These are phyloP conservation scores for Uromys caudimaculatus DNA, from an alignment of 2,797 vertebrate genomes.

Conservation along the genomic window DNA sequence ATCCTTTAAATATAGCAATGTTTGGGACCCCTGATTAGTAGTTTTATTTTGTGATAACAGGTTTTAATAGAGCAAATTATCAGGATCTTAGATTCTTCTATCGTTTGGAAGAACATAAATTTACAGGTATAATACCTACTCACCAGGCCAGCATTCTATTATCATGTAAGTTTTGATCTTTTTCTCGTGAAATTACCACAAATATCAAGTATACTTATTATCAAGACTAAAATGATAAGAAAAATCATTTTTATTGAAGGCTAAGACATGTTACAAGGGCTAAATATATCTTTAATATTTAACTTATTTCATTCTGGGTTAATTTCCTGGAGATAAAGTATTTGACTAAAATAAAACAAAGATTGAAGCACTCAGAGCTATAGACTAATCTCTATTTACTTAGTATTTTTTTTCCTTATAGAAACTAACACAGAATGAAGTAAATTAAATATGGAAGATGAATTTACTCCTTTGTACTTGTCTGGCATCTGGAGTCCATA, in stretches of 20 bases:
- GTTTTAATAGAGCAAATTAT: slow-evolving; percentile 37
- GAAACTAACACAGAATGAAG: not conserved
- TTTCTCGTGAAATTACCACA: not conserved
- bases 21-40: slow-evolving; percentile 2
- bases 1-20: slow-evolving; percentile 9
- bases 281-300: slow-evolving; percentile 9
- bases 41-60: slow-evolving; percentile 28
- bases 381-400: not conserved
- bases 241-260: slow-evolving; percentile 28
- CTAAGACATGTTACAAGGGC: slow-evolving; percentile 10
- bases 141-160: not conserved
- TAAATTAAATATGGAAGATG: not conserved
- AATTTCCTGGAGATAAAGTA: not conserved
- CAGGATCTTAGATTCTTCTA: not conserved
- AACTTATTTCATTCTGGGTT: not conserved
- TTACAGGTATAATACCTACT: not conserved
- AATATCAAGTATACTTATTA: slow-evolving; percentile 27
- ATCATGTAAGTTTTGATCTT: not conserved
- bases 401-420: not conserved
- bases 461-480: not conserved
- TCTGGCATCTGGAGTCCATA: not conserved
- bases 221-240: slow-evolving; percentile 18
- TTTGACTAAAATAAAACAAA: not conserved
- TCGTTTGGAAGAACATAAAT: slow-evolving; percentile 38
- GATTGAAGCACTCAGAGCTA: not conserved